Base-by-base conservation (phyloP, 2,797 vertebrate species). In the Macrochelys suwanniensis region DNA sequence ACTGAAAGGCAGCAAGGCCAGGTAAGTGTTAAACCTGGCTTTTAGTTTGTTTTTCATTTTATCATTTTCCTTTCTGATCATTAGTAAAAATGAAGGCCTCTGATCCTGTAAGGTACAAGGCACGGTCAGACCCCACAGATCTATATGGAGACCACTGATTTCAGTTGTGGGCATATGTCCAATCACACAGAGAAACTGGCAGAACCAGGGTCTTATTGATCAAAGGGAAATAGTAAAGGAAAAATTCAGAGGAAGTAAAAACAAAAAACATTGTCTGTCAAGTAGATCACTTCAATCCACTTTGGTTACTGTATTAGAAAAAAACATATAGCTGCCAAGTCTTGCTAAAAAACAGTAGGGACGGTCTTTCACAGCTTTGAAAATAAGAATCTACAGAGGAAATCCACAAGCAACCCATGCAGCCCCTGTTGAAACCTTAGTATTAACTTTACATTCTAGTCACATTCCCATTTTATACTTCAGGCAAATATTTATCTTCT, bases 121-220 rank as follows among this genome's bases (percentile, higher is more conserved):
- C 1, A 3, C 0, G 0, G 79, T 31, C 56, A 54, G 84, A 53
- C 33, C 2, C 57, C 53, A 9, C 11, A 68, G 65, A 37, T 28
- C 79, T 49, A 79, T 33, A 7, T 2, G 53, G 56, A 65, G 7
- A 13, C 45, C 61, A 74, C 23, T 13, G n/a, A 1, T 0, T 59
- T 76, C 74, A 83, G 31, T 33, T 4, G 28, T 65, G 0, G 2
- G 76, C 51, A 59, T 25, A 33, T 25, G 23, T 37, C 71, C 61
- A 59, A 45, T 61, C 26, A 61, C 42, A 11, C n/a, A 6, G 37
- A 17, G 47, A n/a, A 31, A 77, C 26, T 13, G 7, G 33, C 80
- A 16, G 0, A 0, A n/a, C 42, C 6, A 59, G 78, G 47, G 16
- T 1, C 0, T 5, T 1, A 0, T 13, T 8, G 37, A 54, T 5